Conservation (phyloP, 2,797 vertebrate species). For the Halcyon chelicuti region DNA sequence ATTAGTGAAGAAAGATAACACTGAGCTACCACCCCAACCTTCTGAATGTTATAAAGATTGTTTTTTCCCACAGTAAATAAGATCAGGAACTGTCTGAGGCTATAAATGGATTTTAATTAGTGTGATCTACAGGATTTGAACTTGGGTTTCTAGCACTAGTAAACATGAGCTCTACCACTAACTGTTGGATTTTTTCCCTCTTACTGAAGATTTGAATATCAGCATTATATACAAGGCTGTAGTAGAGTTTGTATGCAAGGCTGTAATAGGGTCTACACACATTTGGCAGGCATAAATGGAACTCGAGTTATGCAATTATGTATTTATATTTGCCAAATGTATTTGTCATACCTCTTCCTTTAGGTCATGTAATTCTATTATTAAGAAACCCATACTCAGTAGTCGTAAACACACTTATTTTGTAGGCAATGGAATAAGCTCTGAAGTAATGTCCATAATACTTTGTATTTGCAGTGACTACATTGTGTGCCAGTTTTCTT, state of each 20-base stretch:
- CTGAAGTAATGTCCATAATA: not conserved
- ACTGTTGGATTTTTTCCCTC: not conserved
- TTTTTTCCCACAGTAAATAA: not conserved
- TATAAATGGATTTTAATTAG: not conserved
- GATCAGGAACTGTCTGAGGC: not conserved
- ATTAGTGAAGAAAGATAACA: not conserved
- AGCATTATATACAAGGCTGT: not conserved
- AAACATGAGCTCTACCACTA: not conserved
- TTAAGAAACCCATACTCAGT: not conserved
- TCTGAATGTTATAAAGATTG: not conserved
- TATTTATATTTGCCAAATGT: not conserved
- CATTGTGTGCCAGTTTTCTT: not conserved
- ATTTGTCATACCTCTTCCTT: not conserved
- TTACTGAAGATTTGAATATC: not conserved
- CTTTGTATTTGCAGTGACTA: not conserved
- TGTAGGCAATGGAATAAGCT: not conserved
- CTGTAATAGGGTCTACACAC: not conserved
- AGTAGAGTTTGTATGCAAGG: not conserved
- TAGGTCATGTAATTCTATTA: not conserved
- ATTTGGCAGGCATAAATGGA: not conserved
- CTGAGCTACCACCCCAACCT: not conserved
- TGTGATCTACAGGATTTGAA: not conserved
- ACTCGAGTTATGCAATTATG: not conserved
- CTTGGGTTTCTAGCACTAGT: not conserved
- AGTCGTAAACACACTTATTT: not conserved